A percentile compares a stretch with the other conserved stretches of the same genome.
Evolutionary conservation across 2,888 invertebrate species (phyloP).

Genomic region (Raillietiella orientalis): DNA sequence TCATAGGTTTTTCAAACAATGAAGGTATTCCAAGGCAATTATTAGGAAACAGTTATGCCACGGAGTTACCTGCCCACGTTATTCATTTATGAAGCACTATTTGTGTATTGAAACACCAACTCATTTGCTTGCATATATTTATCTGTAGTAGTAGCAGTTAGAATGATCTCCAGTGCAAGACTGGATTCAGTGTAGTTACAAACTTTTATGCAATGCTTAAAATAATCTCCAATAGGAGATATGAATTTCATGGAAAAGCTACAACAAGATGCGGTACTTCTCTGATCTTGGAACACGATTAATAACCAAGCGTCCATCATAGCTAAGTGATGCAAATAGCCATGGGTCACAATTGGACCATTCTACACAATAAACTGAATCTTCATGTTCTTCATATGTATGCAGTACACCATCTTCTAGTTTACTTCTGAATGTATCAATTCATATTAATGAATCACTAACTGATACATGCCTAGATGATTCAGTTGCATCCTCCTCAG

Average conservation of each 20-base stretch:
- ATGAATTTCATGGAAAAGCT: constrained; percentile 9
- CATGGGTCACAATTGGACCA: constrained; percentile 96
- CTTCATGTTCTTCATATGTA: constrained; percentile 86
- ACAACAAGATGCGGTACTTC: constrained; percentile 69
- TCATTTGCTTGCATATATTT: no score
- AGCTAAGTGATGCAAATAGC: constrained; percentile 94
- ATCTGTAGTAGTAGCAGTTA: no score
- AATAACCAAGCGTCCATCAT: constrained; percentile 76
- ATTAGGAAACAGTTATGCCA: no score
- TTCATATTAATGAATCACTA: neutral
- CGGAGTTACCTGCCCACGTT: no score
- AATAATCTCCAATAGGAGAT: neutral
- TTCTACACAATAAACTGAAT: constrained; percentile 84
- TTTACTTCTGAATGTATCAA: neutral
- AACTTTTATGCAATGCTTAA: constrained; percentile 1
- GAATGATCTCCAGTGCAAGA: no score
- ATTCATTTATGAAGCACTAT: no score
- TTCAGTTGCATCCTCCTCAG: constrained; percentile 11
- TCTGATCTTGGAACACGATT: constrained; percentile 73
- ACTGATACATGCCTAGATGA: constrained; percentile 6
- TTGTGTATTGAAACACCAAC: no score
- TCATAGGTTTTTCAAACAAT: no score
- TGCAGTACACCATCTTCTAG: constrained; percentile 59
- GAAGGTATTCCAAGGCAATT: no score
- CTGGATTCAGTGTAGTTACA: no score